Evolutionary conservation across 2,797 vertebrate species (phyloP).

Genomic region (Orientallactaga sibirica): DNA sequence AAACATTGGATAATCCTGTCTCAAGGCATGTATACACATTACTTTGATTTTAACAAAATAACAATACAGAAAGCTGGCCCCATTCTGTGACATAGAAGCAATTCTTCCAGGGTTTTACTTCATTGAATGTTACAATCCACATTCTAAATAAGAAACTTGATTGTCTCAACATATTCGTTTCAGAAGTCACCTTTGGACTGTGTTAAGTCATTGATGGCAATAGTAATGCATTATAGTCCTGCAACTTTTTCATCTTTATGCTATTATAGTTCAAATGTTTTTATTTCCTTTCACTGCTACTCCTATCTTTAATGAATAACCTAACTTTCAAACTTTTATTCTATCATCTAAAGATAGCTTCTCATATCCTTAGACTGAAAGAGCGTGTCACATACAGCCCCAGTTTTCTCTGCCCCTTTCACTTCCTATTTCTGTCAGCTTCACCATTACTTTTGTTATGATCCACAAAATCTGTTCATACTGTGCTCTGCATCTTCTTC

Average conservation of each 20-base stretch:
- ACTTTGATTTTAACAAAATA: slow-evolving; percentile 44
- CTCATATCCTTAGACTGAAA: background rate
- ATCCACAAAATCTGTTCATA: background rate
- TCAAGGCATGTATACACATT: background rate
- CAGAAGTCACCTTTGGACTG: slow-evolving; percentile 25
- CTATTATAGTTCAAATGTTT: background rate
- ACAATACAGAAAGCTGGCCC: background rate
- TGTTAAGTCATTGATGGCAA: background rate
- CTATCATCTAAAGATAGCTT: background rate
- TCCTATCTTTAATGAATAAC: slow-evolving; percentile 16
- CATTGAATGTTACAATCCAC: background rate
- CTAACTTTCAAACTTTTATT: background rate
- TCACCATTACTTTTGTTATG: background rate
- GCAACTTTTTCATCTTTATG: background rate
- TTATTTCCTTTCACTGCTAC: slow-evolving; percentile 7
- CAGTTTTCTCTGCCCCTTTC: background rate
- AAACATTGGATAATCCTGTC: background rate
- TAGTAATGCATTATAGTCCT: background rate
- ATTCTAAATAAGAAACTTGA: slow-evolving; percentile 18
- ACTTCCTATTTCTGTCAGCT: background rate
- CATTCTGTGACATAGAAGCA: background rate
- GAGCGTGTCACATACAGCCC: background rate
- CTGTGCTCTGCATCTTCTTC: background rate
- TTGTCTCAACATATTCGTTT: background rate
- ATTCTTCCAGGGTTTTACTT: background rate